Base-by-base conservation (phyloP, 2,113 vertebrate species). In the Pipa parva region DNA sequence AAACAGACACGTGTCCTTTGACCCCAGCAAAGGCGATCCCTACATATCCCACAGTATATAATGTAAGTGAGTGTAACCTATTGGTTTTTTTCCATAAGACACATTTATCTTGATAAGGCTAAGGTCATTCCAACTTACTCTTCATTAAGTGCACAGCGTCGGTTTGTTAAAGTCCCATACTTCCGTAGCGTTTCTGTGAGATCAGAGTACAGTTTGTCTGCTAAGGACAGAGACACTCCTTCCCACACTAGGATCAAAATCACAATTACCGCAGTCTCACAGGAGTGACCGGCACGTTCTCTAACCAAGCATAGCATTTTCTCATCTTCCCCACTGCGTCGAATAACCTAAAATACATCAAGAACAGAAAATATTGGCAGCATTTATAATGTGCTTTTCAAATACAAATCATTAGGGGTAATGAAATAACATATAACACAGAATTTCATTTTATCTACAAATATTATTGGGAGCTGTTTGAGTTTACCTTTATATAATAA, bases 191-290 rank as follows among this genome's bases (percentile, higher is more conserved):
- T 95, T 42, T 90, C 84, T 0, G 88, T 91, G 51, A 98, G 91
- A 25, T 99, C 94, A 0, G 76, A 64, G 81, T 99, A 99, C 60
- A 99, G 90, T 55, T 51, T 77, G 77, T 97, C 92, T 0, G 97
- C 95, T 63, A 95, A 76, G 59, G 69, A 79, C 1, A 71, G 76
- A 0, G 88, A 77, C 74, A 99, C 94, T 26, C 94, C 97, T 65
- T 99, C 95, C 97, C 97, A 99, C 46, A 97, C 83, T 70, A 97
- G 78, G 77, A 99, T 95, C 63, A 94, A 92, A 18, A 98, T 91
- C 24, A 97, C 82, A 1, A 99, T 91, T 74, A 95, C 93, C 0
- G 97, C 91, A 0, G 91, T 81, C 27, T 92, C 87, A 56, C 97
- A 99, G 0, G 79, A 87, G 78, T 98, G 97, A 28, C 93, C 92